A percentile compares a stretch with the other conserved stretches of the same genome.
These are phyloP conservation scores for Polypterus bichir DNA, from an alignment of 2,113 vertebrate genomes.

Conservation along the genomic window DNA sequence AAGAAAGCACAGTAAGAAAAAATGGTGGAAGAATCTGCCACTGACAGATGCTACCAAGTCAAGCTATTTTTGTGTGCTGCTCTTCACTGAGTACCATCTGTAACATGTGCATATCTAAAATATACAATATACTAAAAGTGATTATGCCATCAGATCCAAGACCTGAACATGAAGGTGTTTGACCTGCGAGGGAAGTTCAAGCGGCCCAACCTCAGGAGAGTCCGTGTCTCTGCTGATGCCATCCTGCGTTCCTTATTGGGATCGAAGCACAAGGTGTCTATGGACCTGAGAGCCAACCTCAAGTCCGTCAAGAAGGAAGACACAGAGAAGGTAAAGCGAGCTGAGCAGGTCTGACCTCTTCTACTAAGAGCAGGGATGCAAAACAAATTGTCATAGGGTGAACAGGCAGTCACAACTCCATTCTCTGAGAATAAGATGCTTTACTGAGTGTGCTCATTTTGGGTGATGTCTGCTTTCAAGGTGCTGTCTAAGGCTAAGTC, in stretches of 20 bases:
- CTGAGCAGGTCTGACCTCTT: not conserved
- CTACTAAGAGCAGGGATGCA: not conserved
- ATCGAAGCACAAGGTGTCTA: slow-evolving; percentile 92
- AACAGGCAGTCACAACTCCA: too few relatives aligned
- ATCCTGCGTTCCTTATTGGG: slow-evolving; percentile 87
- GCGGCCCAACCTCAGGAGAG: slow-evolving; percentile 66
- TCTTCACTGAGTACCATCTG: too few relatives aligned
- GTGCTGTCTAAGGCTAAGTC: too few relatives aligned
- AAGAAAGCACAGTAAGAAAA: too few relatives aligned
- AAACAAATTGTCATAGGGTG: too few relatives aligned
- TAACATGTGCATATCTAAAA: too few relatives aligned
- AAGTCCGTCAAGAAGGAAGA: slow-evolving; percentile 96
- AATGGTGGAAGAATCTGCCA: not conserved
- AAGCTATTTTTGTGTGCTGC: too few relatives aligned
- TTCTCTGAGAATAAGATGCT: too few relatives aligned
- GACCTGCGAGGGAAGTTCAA: slow-evolving; percentile 91
- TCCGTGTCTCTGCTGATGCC: slow-evolving; percentile 79
- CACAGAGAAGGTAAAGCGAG: slow-evolving; percentile 69
- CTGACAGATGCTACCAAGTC: not conserved
- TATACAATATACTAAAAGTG: too few relatives aligned
- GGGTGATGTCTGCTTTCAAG: too few relatives aligned
- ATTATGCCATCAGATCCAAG: slow-evolving; percentile 58
- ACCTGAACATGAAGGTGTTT: slow-evolving; percentile 80
- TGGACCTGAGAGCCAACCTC: slow-evolving; percentile 87
- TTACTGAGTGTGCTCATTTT: too few relatives aligned